Percentiles rank a stretch among this genome's conserved stretches.
Evolutionary conservation across 1,140 invertebrate genomes (phyloP).

Genomic region (Rhyacophila brunnea): DNA sequence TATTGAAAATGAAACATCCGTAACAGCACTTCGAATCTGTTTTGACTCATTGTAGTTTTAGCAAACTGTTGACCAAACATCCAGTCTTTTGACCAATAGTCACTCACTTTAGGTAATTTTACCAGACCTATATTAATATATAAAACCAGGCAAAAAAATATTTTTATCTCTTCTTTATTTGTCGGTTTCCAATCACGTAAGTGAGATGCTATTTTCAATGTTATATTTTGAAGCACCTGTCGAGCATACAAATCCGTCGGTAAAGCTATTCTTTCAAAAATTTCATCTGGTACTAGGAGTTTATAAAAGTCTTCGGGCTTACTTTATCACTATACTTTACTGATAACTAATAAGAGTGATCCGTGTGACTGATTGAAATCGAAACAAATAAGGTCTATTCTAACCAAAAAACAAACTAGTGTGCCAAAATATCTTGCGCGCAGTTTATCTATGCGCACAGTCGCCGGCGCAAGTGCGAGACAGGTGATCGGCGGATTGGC

Average conservation of each 20-base stretch:
- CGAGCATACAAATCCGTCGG: background rate
- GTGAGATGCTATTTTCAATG: background rate
- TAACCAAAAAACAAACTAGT: too few relatives aligned
- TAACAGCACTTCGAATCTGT: slow-evolving; percentile 33
- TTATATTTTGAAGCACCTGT: background rate
- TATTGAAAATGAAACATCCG: slow-evolving; percentile 31
- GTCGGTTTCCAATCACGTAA: slow-evolving; percentile 1
- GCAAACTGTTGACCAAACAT: background rate
- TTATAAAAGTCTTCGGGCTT: slow-evolving; percentile 3
- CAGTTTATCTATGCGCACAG: too few relatives aligned
- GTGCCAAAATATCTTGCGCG: too few relatives aligned
- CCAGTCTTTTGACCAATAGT: background rate
- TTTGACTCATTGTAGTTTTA: slow-evolving; percentile 11
- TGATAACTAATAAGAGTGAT: too few relatives aligned
- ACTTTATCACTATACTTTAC: too few relatives aligned
- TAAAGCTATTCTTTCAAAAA: background rate
- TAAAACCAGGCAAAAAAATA: background rate
- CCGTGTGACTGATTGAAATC: too few relatives aligned
- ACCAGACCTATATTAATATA: slow-evolving; percentile 4
- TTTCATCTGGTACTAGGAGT: background rate
- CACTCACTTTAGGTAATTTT: background rate
- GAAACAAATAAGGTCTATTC: too few relatives aligned
- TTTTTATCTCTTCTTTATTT: background rate
- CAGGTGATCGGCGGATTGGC: too few relatives aligned
- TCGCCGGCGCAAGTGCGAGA: too few relatives aligned